Evolutionary conservation across 2,797 vertebrate species (phyloP).

Genomic region (Ctenochaetus hawaiiensis): DNA sequence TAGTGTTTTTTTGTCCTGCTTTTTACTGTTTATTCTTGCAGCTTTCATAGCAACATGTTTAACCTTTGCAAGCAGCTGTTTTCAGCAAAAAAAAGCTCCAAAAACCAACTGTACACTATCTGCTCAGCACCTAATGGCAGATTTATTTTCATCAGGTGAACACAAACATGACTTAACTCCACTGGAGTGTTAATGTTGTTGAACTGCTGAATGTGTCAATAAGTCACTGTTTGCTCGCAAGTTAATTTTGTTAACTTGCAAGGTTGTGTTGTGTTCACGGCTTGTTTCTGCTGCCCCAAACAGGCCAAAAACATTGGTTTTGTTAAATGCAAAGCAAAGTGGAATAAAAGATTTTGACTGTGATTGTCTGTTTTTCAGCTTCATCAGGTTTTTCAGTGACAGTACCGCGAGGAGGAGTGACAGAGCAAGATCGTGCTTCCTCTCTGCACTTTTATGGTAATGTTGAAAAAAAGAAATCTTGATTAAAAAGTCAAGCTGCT

Average conservation of each 20-base stretch:
- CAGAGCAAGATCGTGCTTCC: background rate
- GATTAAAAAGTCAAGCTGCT: background rate
- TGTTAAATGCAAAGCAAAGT: background rate
- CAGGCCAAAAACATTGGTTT: background rate
- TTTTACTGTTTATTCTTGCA: background rate
- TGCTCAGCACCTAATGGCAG: too few species aligned
- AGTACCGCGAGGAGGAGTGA: constrained; percentile 1
- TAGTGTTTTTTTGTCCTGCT: background rate
- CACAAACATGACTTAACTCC: background rate
- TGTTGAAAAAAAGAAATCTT: background rate
- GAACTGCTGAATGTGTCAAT: background rate
- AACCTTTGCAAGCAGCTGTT: too few species aligned
- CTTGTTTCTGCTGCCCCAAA: too few species aligned
- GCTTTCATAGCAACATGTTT: background rate
- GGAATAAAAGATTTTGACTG: background rate
- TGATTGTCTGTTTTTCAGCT: constrained; percentile 36
- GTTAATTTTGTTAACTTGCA: too few species aligned
- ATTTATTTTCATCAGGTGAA: too few species aligned
- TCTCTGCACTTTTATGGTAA: background rate
- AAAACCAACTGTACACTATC: too few species aligned
- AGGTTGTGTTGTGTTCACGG: too few species aligned
- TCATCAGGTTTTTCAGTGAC: background rate
- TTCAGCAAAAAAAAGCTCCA: background rate
- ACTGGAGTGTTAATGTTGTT: too few species aligned
- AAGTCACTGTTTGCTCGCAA: background rate